phyloP scores from a whole-genome alignment of 2,888 invertebrate species.

The Apamea anceps region DNA sequence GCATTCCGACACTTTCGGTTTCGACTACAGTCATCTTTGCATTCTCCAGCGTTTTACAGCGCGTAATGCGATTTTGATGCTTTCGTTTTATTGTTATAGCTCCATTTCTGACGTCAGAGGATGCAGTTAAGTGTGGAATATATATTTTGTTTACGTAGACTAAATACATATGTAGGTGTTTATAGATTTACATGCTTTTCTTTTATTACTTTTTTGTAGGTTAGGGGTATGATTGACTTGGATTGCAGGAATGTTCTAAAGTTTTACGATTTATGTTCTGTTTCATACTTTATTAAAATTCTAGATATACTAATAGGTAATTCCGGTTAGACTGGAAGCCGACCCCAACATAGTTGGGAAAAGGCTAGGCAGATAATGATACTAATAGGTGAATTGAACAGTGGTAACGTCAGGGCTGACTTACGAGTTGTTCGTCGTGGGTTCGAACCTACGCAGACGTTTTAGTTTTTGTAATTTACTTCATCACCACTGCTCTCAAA shows the following conservation, averaged over 20 bases:
- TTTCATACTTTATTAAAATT: not conserved
- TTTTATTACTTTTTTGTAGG: conserved; percentile 5
- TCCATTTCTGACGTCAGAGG: conserved; percentile 13
- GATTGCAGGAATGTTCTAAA: not conserved
- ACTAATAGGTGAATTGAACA: too few relatives aligned
- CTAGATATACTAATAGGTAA: not conserved
- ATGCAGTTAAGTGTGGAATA: conserved; percentile 27
- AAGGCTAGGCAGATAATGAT: too few relatives aligned
- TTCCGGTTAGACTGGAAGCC: too few relatives aligned
- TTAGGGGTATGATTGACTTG: not conserved
- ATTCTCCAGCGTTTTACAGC: conserved; percentile 26
- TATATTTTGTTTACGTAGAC: conserved; percentile 23
- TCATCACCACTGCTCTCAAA: too few relatives aligned
- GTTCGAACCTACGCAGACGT: too few relatives aligned
- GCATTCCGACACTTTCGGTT: conserved; percentile 56
- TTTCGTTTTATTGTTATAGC: conserved; percentile 35
- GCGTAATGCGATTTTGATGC: conserved; percentile 43
- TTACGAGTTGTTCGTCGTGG: too few relatives aligned
- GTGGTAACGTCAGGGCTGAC: too few relatives aligned
- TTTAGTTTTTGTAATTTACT: too few relatives aligned
- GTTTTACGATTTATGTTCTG: not conserved
- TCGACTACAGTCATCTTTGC: conserved; percentile 27
- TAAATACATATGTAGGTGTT: conserved; percentile 10
- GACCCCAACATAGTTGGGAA: too few relatives aligned
- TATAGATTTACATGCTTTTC: conserved; percentile 4